These are phyloP conservation scores for Amphipyra berbera DNA, from an alignment of 2,888 invertebrate species.

Conservation along the genomic window DNA sequence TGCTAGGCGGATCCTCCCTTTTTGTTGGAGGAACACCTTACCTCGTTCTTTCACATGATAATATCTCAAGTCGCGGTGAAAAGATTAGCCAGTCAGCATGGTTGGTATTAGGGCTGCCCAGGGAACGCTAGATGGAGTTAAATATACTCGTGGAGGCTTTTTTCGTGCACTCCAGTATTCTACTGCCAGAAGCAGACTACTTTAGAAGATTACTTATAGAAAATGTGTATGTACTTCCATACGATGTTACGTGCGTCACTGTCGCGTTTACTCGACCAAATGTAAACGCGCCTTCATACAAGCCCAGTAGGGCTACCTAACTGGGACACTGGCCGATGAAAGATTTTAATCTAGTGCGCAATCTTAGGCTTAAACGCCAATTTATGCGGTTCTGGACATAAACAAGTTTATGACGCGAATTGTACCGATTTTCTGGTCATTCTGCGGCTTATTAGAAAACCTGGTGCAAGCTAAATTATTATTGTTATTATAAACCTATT, in stretches of 20 bases:
- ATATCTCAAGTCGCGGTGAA: too few species aligned
- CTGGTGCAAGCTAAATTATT: background rate
- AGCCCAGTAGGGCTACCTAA: slow-evolving; percentile 40
- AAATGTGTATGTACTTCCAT: too few species aligned
- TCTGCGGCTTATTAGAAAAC: slow-evolving; percentile 18
- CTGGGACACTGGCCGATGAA: slow-evolving; percentile 49
- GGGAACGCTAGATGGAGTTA: too few species aligned
- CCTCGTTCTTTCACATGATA: too few species aligned
- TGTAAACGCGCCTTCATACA: slow-evolving; percentile 33
- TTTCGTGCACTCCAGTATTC: too few species aligned
- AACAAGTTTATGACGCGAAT: slow-evolving; percentile 48
- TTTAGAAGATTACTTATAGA: too few species aligned
- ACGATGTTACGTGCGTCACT: background rate
- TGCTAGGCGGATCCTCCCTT: too few species aligned
- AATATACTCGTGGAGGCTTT: too few species aligned
- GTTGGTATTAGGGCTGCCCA: too few species aligned
- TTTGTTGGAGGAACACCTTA: too few species aligned
- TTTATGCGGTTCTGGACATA: slow-evolving; percentile 52
- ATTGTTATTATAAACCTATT: slow-evolving; percentile 16
- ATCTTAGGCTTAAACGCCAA: slow-evolving; percentile 54
- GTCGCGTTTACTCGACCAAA: slow-evolving; percentile 1
- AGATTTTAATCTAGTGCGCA: slow-evolving; percentile 56
- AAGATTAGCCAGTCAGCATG: too few species aligned
- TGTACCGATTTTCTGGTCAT: slow-evolving; percentile 36
- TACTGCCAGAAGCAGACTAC: too few species aligned